Percentiles rank a stretch among this genome's conserved stretches.
These are phyloP conservation scores for Lithophane semibrunnea DNA, from an alignment of 2,888 invertebrate species.

Conservation along the genomic window DNA sequence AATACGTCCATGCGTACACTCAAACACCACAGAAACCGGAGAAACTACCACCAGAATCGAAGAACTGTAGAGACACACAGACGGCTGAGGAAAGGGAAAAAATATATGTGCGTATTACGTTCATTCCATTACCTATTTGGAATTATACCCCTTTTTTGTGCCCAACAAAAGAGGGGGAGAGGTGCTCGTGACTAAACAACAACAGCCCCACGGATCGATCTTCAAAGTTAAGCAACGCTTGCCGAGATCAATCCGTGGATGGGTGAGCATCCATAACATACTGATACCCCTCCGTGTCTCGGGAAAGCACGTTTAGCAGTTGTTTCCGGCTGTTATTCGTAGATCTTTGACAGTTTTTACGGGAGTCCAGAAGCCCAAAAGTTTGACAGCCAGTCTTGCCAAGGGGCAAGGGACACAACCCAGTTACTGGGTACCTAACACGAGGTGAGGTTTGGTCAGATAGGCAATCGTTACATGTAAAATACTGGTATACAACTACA, in stretches of 20 bases:
- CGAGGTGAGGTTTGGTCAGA: neutral
- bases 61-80: slow-evolving; percentile 92
- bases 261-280: neutral
- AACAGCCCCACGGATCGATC: neutral
- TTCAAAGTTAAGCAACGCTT: neutral
- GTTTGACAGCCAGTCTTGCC: no score
- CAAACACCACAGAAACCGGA: slow-evolving; percentile 93
- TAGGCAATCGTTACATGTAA: neutral
- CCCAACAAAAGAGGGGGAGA: neutral
- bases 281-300: neutral
- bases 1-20: slow-evolving; percentile 95
- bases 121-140: neutral
- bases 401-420: neutral
- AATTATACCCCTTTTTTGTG: neutral
- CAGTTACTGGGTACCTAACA: neutral
- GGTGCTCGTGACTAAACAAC: neutral
- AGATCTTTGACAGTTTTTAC: neutral
- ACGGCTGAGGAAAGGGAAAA: slow-evolving; percentile 90
- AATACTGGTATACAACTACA: neutral
- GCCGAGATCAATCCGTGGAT: neutral
- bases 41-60: slow-evolving; percentile 87
- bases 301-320: neutral
- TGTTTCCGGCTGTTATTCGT: neutral
- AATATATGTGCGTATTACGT: slow-evolving; percentile 79
- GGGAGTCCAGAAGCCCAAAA: neutral